Evolutionary conservation across 1,140 invertebrate species (phyloP).

Genomic region (Oppia nitens): DNA sequence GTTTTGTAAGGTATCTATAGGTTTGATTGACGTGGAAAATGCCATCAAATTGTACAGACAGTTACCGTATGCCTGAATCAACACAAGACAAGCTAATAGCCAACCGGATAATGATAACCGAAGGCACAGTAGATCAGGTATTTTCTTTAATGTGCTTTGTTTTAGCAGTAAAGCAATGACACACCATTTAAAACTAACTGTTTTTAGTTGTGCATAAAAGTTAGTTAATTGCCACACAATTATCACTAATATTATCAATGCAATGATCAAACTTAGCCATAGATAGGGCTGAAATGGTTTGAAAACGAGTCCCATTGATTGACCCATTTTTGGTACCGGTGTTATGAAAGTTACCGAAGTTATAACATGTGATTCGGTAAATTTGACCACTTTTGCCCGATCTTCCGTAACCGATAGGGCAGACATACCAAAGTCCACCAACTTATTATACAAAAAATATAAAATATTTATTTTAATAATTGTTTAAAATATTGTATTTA

Average conservation of each 20-base stretch:
- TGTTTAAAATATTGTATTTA: not conserved
- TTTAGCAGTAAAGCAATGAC: constrained; percentile 8
- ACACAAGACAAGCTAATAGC: constrained; percentile 6
- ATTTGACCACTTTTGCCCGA: constrained; percentile 5
- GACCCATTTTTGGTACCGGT: not conserved
- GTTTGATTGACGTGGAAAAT: constrained; percentile 5
- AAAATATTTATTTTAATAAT: not conserved
- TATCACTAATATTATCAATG: not conserved
- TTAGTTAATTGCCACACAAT: not conserved
- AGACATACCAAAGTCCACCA: constrained; percentile 4
- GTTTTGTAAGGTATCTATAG: constrained; percentile 9
- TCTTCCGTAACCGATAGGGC: not conserved
- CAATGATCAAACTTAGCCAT: not conserved
- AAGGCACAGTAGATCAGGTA: not conserved
- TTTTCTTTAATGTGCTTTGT: not conserved
- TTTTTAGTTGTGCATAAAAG: not conserved
- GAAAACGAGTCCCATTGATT: not conserved
- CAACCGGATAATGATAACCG: constrained; percentile 2
- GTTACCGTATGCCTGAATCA: constrained; percentile 1
- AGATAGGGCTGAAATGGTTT: not conserved
- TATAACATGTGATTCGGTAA: constrained; percentile 5
- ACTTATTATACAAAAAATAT: not conserved
- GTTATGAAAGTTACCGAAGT: constrained; percentile 10
- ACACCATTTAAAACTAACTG: not conserved
- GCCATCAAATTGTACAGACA: constrained; percentile 12